Conservation (phyloP, 2,113 vertebrate genomes). For the Eclectus roratus region DNA sequence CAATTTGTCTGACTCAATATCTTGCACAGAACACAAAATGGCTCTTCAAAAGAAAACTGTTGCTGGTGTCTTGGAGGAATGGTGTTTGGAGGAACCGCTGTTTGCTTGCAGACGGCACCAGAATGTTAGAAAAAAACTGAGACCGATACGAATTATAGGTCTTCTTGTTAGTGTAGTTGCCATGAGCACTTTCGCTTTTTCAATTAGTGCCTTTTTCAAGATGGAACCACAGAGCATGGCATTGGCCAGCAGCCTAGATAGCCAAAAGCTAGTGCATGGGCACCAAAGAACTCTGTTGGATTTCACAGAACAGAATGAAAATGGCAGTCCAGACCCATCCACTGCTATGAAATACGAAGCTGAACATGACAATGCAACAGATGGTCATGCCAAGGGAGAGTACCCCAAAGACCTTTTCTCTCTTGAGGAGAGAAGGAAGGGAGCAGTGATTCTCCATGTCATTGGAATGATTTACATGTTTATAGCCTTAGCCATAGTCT, state of each 20-base stretch:
- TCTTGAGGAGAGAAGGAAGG: constrained; percentile 83
- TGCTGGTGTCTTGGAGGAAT: constrained; percentile 57
- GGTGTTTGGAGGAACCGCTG: constrained; percentile 49
- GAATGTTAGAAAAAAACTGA: constrained; percentile 86
- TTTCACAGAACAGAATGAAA: constrained; percentile 74
- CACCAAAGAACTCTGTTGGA: constrained; percentile 92
- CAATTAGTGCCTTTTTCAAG: constrained; percentile 89
- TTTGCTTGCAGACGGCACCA: constrained; percentile 60
- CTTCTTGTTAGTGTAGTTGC: constrained; percentile 86
- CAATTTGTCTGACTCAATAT: constrained; percentile 27
- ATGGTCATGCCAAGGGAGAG: constrained; percentile 78
- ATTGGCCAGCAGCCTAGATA: constrained; percentile 37
- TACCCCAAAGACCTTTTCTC: constrained; percentile 90
- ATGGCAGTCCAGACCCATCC: constrained; percentile 70
- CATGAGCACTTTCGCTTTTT: constrained; percentile 85
- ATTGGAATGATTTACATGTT: constrained; percentile 99
- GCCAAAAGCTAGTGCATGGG: constrained; percentile 56
- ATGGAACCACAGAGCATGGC: constrained; percentile 70
- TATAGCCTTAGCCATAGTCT: constrained; percentile 96
- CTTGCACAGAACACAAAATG: constrained; percentile 62
- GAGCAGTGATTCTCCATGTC: constrained; percentile 90
- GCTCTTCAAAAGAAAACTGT: constrained; percentile 60
- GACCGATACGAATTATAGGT: constrained; percentile 83
- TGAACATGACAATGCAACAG: constrained; percentile 58
- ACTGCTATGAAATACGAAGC: constrained; percentile 73